Conservation (phyloP, 2,797 vertebrate genomes). For the Mormyrus hasselquistii region DNA sequence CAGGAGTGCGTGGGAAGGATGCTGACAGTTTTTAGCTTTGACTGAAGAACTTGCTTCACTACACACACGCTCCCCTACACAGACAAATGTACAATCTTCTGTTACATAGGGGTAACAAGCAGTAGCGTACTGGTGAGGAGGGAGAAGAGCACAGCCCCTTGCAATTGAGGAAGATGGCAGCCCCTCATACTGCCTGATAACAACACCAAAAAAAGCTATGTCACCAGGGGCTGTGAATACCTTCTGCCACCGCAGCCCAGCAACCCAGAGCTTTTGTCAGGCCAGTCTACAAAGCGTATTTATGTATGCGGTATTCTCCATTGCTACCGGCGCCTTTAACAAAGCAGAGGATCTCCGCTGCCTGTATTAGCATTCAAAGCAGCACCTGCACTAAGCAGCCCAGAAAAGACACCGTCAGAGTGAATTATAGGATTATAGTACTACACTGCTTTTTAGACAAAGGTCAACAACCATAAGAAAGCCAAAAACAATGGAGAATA, state of each 20-base stretch:
- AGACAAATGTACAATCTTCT: not conserved
- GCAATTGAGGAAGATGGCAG: not conserved
- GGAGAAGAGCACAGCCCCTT: not conserved
- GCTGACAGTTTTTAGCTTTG: not conserved
- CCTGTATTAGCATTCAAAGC: conserved; percentile 45
- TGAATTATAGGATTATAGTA: conserved; percentile 50
- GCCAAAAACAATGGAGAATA: conserved; percentile 7
- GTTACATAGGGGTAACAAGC: not conserved
- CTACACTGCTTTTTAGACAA: conserved; percentile 8
- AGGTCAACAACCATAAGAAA: conserved; percentile 1
- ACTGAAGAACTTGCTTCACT: not conserved
- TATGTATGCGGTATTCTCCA: conserved; percentile 58
- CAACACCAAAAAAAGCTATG: not conserved
- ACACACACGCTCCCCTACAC: not conserved
- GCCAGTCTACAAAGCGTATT: conserved; percentile 57
- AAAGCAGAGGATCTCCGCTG: conserved; percentile 47
- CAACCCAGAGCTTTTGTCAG: conserved; percentile 25
- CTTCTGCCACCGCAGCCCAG: not conserved
- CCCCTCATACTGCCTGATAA: not conserved
- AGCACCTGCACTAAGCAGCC: conserved; percentile 37
- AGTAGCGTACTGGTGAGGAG: not conserved
- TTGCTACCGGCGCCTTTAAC: conserved; percentile 55
- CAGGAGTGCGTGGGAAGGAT: not conserved
- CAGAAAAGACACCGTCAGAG: conserved; percentile 33
- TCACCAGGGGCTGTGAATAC: not conserved